Conservation (phyloP, 2,888 invertebrate species). For the Agrotis puta region DNA sequence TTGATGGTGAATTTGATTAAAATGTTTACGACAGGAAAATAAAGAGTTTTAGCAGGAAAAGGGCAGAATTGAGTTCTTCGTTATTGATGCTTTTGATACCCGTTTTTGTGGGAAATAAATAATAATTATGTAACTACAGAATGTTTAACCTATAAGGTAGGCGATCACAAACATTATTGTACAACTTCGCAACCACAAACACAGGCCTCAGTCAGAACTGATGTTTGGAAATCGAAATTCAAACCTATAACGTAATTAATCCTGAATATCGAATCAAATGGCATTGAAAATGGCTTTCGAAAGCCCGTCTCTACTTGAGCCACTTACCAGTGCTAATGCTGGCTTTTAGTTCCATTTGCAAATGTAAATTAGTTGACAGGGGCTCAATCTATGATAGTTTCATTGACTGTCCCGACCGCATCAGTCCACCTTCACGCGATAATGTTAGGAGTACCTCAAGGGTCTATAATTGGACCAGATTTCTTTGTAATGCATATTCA, state of each 20-base stretch:
- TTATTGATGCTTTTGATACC: constrained; percentile 13
- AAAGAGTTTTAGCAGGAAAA: constrained; percentile 53
- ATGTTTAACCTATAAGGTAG: neutral
- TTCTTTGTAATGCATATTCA: constrained; percentile 53
- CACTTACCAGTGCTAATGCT: constrained; percentile 83
- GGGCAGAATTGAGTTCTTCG: constrained; percentile 28
- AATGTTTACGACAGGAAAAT: constrained; percentile 58
- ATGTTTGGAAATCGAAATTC: constrained; percentile 62
- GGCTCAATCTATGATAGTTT: constrained; percentile 77
- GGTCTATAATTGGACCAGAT: constrained; percentile 56
- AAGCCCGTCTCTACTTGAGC: constrained; percentile 74
- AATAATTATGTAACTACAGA: neutral
- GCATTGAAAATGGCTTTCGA: constrained; percentile 80
- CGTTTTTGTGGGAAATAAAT: neutral
- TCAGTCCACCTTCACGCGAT: constrained; percentile 51
- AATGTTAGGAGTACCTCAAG: constrained; percentile 58
- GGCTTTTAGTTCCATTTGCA: constrained; percentile 85
- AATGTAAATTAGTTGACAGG: constrained; percentile 82
- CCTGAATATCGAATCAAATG: constrained; percentile 78
- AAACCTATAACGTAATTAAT: constrained; percentile 70
- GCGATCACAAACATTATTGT: neutral
- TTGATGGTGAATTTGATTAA: constrained; percentile 68
- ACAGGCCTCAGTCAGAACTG: constrained; percentile 23
- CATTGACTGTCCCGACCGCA: constrained; percentile 53
- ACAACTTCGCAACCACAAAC: neutral